These are phyloP conservation scores for Condylostylus longicornis DNA, from an alignment of 1,140 invertebrate species.

Conservation along the genomic window DNA sequence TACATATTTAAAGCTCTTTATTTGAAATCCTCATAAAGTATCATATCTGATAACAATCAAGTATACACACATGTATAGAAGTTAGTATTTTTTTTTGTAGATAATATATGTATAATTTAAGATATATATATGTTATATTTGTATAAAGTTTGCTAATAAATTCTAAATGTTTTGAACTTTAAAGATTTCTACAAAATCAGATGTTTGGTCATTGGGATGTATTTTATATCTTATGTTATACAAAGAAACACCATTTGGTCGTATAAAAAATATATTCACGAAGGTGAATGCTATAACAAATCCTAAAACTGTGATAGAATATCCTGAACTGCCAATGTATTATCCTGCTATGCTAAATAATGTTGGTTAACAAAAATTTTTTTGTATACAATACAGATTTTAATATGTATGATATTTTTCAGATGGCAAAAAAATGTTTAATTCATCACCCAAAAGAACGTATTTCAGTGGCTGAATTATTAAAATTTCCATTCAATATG, in stretches of 20 bases:
- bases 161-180: no score
- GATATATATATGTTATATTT: no score
- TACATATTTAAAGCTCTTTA: no score
- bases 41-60: no score
- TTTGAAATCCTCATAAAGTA: no score
- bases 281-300: conserved; percentile 76
- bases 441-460: conserved; percentile 49
- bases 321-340: conserved; percentile 36
- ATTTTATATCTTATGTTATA: conserved; percentile 91
- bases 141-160: no score
- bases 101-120: no score
- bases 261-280: conserved; percentile 54
- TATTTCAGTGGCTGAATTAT: conserved; percentile 53
- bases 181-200: conserved; percentile 81
- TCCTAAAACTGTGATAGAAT: conserved; percentile 58
- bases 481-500: conserved; percentile 46
- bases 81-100: no score
- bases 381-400: neutral
- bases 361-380: conserved; percentile 32
- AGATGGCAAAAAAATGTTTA: conserved; percentile 54
- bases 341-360: conserved; percentile 25
- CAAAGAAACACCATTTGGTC: conserved; percentile 77
- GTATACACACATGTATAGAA: no score
- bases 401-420: conserved; percentile 2
- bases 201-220: conserved; percentile 95